Base-by-base conservation (phyloP, 2,888 invertebrate genomes). In the Atrina japonica region DNA sequence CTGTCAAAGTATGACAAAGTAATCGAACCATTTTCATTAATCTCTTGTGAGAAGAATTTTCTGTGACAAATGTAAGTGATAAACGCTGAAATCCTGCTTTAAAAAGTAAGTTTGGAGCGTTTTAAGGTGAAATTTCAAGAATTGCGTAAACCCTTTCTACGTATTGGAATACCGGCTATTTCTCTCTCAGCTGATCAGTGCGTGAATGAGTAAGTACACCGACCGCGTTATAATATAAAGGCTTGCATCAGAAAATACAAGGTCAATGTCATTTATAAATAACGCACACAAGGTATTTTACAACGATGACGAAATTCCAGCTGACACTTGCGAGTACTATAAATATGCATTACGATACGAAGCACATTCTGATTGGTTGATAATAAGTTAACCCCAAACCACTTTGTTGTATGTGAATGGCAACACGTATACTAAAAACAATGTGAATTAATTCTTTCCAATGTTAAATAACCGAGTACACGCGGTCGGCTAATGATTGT, bases 11-110 rank as follows among this genome's bases (percentile, higher is more conserved):
- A 29, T 77, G 76, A 47, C 79, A 80, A 27, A 83, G 75, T 9
- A 83, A 77, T 27, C 83, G 79, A 71, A 83, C 83, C 83, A 83
- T 83, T 64, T 67, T 77, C 53, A 45, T 25, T 35, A 35, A 35
- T 35, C 11, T 35, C 35, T 35, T 11, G 35, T 35, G 5, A 7
- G 11, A 35, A 35, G 35, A 35, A n/a, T 35, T 35, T 7, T 35
- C 11, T 35, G 11, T 35, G 35, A 35, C 11, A 5, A 35, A 35
- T 35, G 11, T 35, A 35, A 35, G 35, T 7, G 5, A 7, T 35
- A 7, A 5, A 35, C 5, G 11, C 35, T 35, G 35, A 35, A 35
- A 35, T 5, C 11, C 35, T 35, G 5, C 35, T 35, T 35, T 11
- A 35, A n/a, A n/a, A 35, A 35, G 35, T 35, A 5, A 11, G 11